Conservation (phyloP, 2,797 vertebrate species). For the Xiphorhynchus erythropygius region DNA sequence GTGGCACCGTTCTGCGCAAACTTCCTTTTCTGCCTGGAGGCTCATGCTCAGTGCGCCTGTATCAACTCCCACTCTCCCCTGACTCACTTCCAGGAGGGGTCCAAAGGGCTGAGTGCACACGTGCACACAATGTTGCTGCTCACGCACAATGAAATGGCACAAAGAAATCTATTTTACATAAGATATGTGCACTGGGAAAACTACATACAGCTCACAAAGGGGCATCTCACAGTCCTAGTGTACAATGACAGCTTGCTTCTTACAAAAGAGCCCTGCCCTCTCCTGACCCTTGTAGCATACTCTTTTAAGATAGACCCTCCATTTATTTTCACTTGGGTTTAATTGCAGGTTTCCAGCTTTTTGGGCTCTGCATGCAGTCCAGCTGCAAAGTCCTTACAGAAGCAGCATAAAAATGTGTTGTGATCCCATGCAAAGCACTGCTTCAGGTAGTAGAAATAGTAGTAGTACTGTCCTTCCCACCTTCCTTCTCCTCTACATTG, state of each 20-base stretch:
- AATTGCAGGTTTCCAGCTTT: not conserved
- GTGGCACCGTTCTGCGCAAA: not conserved
- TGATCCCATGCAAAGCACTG: not conserved
- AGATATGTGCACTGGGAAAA: not conserved
- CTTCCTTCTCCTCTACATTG: not conserved
- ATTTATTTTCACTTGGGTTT: not conserved
- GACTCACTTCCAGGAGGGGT: not conserved
- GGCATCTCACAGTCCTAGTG: not conserved
- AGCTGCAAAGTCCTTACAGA: not conserved
- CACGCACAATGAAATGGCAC: fast-evolving
- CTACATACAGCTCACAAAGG: not conserved
- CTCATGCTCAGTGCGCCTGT: not conserved
- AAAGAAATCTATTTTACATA: not conserved
- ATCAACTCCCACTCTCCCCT: not conserved
- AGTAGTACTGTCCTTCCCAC: not conserved
- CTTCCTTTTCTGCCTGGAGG: not conserved
- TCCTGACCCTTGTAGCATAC: fast-evolving
- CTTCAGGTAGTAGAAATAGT: not conserved
- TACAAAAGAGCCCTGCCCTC: fast-evolving
- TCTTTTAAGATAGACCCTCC: not conserved
- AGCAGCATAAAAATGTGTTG: fast-evolving
- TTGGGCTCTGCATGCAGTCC: not conserved
- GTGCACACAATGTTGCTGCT: not conserved
- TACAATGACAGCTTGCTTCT: not conserved
- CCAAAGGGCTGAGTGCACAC: not conserved